Base-by-base conservation (phyloP, 2,888 invertebrate genomes). In the Micoletzkya japonica region DNA sequence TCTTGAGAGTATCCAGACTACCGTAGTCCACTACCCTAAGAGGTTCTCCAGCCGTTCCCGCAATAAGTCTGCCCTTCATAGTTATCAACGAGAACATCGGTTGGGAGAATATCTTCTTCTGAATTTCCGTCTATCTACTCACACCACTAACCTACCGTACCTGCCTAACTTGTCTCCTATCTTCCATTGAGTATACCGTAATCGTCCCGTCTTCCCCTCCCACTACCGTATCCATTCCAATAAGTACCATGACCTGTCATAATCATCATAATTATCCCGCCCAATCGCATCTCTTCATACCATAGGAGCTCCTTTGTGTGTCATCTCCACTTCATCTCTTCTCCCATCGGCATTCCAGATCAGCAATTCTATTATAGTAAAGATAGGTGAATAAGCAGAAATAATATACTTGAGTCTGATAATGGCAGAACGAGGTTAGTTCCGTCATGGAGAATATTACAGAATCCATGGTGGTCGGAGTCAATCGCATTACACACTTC, bases 381-480 rank as follows among this genome's bases (percentile, higher is more conserved):
- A 58, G 24, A 30, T 4, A 7, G 24, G 6, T 59, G 59, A 17
- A 59, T 24, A 2, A 44, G 17, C 28, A 24, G 32, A 39, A 24
- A 39, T 4, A 60, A 0, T 60, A 7, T 2, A 60, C 59, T 17
- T 24, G n/a, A 2, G 39, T 60, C 59, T 26, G 60, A 61, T 28
- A 49, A n/a, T 30, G 60, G 60, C 10, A 61, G 39, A 24, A n/a
- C 30, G 28, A 61, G 14, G 6, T n/a, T 44, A 20, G 20, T 44
- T 14, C 24, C 44, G 7, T 28, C 30, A 7, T 39, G 10, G 28
- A 30, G 26, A 26, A 26, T 1, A 24, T 30, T 30, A 24, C 60
- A 61, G 44, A 61, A 61, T 1, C 60, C 60, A 61, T 44, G 24
- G 20, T 61, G 60, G 17, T 61, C 60, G 2, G 60, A 61, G 3